Percentiles rank a stretch among this genome's conserved stretches.
Evolutionary conservation across 2,888 invertebrate genomes (phyloP).

Genomic region (Protodeltote pygarga): DNA sequence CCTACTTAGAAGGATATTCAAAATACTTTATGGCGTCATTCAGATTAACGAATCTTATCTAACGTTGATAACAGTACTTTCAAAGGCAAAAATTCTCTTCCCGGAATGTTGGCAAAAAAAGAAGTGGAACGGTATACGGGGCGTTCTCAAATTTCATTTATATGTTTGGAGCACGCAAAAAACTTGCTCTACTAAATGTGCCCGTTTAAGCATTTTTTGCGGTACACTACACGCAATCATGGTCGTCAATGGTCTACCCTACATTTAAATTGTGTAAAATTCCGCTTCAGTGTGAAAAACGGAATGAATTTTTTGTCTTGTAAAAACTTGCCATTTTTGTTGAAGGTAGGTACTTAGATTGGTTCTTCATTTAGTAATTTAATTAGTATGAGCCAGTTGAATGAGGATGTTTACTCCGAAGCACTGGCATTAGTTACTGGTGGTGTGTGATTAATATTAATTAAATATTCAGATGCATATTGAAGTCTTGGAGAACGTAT

Average conservation of each 20-base stretch:
- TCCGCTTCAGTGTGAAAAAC: constrained; percentile 26
- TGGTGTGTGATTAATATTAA: constrained; percentile 39
- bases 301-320: neutral
- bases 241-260: constrained; percentile 26
- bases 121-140: constrained; percentile 35
- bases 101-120: constrained; percentile 34
- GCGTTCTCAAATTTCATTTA: constrained; percentile 45
- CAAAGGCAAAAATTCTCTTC: constrained; percentile 47
- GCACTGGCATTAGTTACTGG: constrained; percentile 8
- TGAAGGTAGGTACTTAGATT: too few relatives aligned
- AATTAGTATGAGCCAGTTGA: constrained; percentile 6
- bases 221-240: constrained; percentile 8
- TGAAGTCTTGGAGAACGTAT: constrained; percentile 1
- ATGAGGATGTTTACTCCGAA: constrained; percentile 24
- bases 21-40: constrained; percentile 59
- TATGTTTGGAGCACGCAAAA: constrained; percentile 36
- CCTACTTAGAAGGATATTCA: constrained; percentile 52
- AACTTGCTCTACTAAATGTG: constrained; percentile 39
- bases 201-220: constrained; percentile 35
- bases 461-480: constrained; percentile 28
- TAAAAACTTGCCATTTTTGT: constrained; percentile 19
- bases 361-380: too few relatives aligned
- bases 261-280: constrained; percentile 47
- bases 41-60: constrained; percentile 74
- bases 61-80: constrained; percentile 58